Evolutionary conservation across 2,113 vertebrate genomes (phyloP).

Genomic region (Cochlearius cochlearius): DNA sequence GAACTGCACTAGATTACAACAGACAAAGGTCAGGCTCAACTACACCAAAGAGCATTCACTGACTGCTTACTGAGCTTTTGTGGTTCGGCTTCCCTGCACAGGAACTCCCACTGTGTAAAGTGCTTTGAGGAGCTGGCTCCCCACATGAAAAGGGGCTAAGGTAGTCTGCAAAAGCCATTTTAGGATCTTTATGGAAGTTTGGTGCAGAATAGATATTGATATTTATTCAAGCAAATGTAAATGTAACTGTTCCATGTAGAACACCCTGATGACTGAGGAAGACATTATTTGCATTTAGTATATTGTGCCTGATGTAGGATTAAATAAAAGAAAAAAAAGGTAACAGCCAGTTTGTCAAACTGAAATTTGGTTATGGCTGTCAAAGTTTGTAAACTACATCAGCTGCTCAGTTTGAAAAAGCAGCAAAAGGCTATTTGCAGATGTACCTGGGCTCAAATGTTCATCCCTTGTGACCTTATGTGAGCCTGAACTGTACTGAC

Average conservation of each 20-base stretch:
- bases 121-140: background rate
- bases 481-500: background rate
- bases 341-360: background rate
- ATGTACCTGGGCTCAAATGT: background rate
- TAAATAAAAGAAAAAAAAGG: background rate
- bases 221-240: background rate
- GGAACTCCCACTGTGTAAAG: background rate
- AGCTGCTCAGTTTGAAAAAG: background rate
- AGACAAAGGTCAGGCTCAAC: background rate
- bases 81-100: background rate
- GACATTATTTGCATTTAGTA: background rate
- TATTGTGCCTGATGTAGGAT: background rate
- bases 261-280: background rate
- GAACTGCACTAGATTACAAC: background rate
- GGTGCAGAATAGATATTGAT: background rate
- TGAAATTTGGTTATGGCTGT: background rate
- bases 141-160: background rate
- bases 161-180: background rate
- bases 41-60: background rate
- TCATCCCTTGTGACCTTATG: background rate
- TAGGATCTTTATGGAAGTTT: background rate
- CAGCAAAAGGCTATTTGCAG: background rate
- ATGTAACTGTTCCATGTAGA: background rate
- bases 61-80: background rate
- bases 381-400: background rate